Conservation (phyloP, 2,888 invertebrate genomes). For the Tetragonisca angustula region DNA sequence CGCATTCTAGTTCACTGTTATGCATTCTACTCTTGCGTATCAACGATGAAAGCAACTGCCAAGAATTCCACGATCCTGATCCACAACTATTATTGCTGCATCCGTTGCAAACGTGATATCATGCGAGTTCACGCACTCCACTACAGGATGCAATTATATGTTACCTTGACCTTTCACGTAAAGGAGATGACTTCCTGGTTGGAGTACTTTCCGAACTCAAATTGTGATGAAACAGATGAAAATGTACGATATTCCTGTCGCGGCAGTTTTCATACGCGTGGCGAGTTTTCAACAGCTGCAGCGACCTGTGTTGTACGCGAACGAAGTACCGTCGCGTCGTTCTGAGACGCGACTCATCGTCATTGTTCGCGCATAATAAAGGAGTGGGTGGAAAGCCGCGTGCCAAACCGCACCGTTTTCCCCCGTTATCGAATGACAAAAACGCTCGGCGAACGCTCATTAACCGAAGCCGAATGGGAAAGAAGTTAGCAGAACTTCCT, state of each 20-base stretch:
- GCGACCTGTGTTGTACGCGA: background rate
- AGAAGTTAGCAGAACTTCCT: conserved; percentile 8
- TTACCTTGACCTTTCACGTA: background rate
- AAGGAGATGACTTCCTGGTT: background rate
- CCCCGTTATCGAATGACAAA: conserved; percentile 49
- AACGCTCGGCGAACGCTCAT: conserved; percentile 30
- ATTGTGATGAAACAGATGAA: too few species aligned
- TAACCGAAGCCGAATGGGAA: conserved; percentile 35
- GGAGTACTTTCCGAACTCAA: too few species aligned
- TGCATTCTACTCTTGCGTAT: background rate
- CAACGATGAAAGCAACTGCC: conserved; percentile 11
- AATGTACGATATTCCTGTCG: conserved; percentile 5
- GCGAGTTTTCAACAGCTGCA: conserved; percentile 23
- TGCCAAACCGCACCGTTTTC: conserved; percentile 31
- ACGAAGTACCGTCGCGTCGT: background rate
- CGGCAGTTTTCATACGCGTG: conserved; percentile 16
- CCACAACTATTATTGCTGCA: background rate
- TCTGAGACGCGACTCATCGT: background rate
- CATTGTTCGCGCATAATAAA: background rate
- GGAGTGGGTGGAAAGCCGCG: conserved; percentile 27
- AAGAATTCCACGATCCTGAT: conserved; percentile 37
- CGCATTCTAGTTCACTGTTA: background rate
- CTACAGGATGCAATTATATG: background rate
- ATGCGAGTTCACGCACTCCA: background rate
- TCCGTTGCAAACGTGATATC: conserved; percentile 31